A percentile compares a stretch with the other conserved stretches of the same genome.
Conservation (phyloP, 1,140 invertebrate genomes). For the Aphidius gifuensis region DNA sequence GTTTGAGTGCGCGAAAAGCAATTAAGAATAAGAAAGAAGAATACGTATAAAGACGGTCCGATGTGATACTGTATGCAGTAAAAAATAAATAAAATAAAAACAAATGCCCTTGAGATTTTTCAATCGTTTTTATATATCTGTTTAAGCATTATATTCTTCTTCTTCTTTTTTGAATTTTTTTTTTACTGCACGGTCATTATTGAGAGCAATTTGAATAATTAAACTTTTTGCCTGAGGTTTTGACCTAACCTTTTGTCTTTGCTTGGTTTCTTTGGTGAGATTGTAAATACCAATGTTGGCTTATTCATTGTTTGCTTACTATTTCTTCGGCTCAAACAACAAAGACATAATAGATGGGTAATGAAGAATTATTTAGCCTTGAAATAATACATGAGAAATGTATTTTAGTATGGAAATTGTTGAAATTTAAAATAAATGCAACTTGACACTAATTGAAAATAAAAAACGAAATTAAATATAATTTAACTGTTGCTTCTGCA, state of each 20-base stretch:
- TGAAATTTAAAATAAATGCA: no score
- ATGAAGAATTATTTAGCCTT: no score
- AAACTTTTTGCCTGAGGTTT: conserved; percentile 5
- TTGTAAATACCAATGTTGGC: no score
- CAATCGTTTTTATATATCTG: conserved; percentile 6
- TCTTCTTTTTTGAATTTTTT: not conserved
- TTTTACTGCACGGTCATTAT: conserved; percentile 4
- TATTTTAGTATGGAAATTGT: no score
- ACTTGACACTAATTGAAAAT: no score
- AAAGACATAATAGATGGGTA: no score
- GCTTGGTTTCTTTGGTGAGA: no score
- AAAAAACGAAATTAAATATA: no score
- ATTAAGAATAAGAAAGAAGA: conserved; percentile 18
- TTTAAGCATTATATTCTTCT: not conserved
- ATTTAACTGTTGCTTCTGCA: no score
- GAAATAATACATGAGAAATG: no score
- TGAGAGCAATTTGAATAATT: conserved; percentile 14
- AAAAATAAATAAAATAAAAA: conserved; percentile 10
- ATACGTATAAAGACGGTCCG: conserved; percentile 1
- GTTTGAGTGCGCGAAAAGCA: conserved; percentile 21
- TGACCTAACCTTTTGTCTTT: no score
- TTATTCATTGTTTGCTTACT: not conserved
- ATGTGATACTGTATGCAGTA: not conserved
- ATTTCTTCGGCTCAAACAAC: not conserved
- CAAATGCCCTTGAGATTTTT: conserved; percentile 4